phyloP scores from a whole-genome alignment of 2,888 invertebrate genomes.

The Aporophyla nigra region DNA sequence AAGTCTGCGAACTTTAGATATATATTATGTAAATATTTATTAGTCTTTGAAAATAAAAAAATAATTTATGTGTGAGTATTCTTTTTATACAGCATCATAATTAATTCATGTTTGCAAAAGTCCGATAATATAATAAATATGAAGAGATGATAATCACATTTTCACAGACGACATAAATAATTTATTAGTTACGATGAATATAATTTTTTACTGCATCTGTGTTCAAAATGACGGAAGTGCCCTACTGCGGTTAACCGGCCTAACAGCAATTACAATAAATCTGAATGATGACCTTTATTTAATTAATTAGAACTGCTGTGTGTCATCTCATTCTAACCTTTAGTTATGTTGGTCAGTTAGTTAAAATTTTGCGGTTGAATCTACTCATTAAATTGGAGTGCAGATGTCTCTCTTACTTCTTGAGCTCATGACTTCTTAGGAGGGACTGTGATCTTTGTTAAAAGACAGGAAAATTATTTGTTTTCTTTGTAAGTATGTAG shows the following conservation, averaged over 20 bases:
- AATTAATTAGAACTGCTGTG: conserved; percentile 22
- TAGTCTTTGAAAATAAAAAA: too few species aligned
- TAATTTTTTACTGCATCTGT: not conserved
- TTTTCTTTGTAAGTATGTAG: not conserved
- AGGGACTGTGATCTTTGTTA: not conserved
- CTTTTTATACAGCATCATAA: too few species aligned
- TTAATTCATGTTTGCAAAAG: too few species aligned
- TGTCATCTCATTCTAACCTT: conserved; percentile 1
- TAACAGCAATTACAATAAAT: conserved; percentile 10
- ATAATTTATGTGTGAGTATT: too few species aligned
- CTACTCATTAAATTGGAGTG: not conserved
- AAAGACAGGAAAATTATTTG: not conserved
- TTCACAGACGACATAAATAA: not conserved
- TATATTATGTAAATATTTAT: too few species aligned
- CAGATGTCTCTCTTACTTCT: not conserved
- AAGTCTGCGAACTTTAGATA: too few species aligned
- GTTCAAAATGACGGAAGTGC: not conserved
- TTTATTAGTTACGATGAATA: not conserved
- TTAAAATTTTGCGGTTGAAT: not conserved
- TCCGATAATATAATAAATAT: not conserved
- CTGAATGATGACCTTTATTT: conserved; percentile 24
- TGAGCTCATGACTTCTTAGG: not conserved
- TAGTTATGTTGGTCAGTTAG: not conserved
- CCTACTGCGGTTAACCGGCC: not conserved
- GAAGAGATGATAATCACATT: not conserved